Conservation (phyloP, 1,140 invertebrate species). For the Homarus americanus region DNA sequence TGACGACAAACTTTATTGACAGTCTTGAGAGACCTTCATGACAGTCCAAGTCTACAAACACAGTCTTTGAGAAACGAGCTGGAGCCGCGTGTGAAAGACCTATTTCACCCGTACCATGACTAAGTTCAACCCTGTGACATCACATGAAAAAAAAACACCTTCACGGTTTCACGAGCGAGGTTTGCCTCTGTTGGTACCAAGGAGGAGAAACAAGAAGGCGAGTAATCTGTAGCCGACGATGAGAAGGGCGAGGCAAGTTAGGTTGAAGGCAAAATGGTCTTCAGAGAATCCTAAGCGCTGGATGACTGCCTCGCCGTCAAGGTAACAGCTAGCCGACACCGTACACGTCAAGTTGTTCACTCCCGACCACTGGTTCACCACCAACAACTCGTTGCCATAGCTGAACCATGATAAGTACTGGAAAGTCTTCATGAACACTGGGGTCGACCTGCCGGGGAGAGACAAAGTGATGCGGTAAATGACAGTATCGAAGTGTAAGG, state of each 20-base stretch:
- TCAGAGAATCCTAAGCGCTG: neutral
- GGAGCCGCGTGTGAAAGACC: too few relatives aligned
- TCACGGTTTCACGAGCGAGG: neutral
- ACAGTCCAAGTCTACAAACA: too few relatives aligned
- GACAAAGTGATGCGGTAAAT: neutral
- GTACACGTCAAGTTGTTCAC: constrained; percentile 77
- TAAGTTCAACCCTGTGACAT: too few relatives aligned
- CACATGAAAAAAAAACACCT: too few relatives aligned
- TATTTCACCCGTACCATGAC: too few relatives aligned
- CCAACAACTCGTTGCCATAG: constrained; percentile 94
- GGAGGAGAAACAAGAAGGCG: constrained; percentile 5
- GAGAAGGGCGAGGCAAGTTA: neutral
- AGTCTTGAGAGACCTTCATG: too few relatives aligned
- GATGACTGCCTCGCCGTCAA: constrained; percentile 34
- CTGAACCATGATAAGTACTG: constrained; percentile 96
- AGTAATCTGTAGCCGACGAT: neutral
- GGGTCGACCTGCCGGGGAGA: constrained; percentile 83
- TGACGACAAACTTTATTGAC: too few relatives aligned
- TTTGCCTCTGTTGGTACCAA: neutral
- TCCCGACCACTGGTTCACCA: constrained; percentile 91
- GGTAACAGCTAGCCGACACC: constrained; percentile 6
- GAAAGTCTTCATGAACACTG: constrained; percentile 91
- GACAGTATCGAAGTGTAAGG: too few relatives aligned
- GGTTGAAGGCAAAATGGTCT: neutral
- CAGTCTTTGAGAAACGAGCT: too few relatives aligned